phyloP scores from a whole-genome alignment of 2,797 vertebrate genomes.

The Muscicapa striata region DNA sequence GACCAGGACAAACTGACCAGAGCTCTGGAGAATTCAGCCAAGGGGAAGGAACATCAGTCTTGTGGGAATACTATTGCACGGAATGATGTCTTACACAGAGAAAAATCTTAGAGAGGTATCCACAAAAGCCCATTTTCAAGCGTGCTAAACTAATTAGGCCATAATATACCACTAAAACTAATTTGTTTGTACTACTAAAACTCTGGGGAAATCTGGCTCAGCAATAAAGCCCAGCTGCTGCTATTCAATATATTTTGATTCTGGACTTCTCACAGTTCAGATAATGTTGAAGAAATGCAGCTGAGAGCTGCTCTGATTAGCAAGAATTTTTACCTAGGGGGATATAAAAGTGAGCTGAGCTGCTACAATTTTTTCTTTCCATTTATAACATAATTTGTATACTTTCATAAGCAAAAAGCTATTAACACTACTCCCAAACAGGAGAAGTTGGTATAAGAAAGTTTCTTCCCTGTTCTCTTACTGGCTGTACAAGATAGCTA shows the following conservation, averaged over 20 bases:
- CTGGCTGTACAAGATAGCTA: neutral
- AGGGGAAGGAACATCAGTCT: neutral
- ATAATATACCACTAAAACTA: conserved; percentile 42
- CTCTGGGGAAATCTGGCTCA: conserved; percentile 22
- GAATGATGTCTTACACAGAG: neutral
- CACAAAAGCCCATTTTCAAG: conserved; percentile 18
- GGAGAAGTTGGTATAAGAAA: neutral
- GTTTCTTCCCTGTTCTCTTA: neutral
- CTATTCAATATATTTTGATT: conserved; percentile 24
- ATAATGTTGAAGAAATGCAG: conserved; percentile 18
- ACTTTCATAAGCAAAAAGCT: neutral
- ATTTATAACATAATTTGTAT: neutral
- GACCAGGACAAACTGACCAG: neutral
- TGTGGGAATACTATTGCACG: neutral
- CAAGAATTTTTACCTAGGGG: conserved; percentile 19
- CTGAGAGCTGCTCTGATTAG: neutral
- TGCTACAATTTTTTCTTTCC: neutral
- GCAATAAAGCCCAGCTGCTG: conserved; percentile 45
- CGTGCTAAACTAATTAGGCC: neutral
- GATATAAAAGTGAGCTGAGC: conserved; percentile 24
- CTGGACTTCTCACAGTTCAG: conserved; percentile 24
- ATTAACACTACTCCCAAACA: neutral
- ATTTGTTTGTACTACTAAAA: conserved; percentile 49
- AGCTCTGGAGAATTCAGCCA: neutral
- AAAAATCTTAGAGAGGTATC: neutral